phyloP scores from a whole-genome alignment of 2,888 invertebrate species.

The Gasteruption jaculator region DNA sequence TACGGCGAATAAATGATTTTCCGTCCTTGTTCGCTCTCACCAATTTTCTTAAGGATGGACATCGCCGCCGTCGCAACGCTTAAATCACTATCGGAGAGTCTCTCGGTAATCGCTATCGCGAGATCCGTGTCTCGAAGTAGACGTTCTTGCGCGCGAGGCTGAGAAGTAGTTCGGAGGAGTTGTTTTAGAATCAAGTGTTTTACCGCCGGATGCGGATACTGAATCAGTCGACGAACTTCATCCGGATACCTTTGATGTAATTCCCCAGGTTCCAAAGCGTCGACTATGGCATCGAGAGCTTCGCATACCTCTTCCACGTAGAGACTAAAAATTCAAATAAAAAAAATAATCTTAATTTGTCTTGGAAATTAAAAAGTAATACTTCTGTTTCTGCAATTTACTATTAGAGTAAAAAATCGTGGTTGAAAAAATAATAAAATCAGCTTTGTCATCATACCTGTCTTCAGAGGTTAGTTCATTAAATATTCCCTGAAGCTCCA shows the following conservation, averaged over 20 bases:
- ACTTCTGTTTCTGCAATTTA: too few species aligned
- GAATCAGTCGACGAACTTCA: constrained; percentile 31
- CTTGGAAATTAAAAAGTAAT: too few species aligned
- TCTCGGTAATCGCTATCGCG: constrained; percentile 56
- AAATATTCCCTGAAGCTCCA: constrained; percentile 34
- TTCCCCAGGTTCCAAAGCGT: constrained; percentile 31
- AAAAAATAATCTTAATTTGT: constrained; percentile 1
- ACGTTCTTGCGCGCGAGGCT: constrained; percentile 42
- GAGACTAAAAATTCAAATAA: constrained; percentile 28
- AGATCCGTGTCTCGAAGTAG: constrained; percentile 55
- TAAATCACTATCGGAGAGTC: constrained; percentile 59
- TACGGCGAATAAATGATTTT: constrained; percentile 55
- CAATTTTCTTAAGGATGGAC: constrained; percentile 55
- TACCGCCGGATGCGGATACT: constrained; percentile 28
- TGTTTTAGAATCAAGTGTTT: constrained; percentile 34
- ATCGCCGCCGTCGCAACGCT: constrained; percentile 61
- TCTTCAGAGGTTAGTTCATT: constrained; percentile 38
- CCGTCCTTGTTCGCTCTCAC: constrained; percentile 51
- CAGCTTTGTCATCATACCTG: constrained; percentile 35
- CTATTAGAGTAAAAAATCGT: constrained; percentile 2
- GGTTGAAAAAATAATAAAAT: constrained; percentile 17
- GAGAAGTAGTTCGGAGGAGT: constrained; percentile 25
- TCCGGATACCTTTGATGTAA: constrained; percentile 32
- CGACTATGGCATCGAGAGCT: constrained; percentile 28
- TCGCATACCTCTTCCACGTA: constrained; percentile 33